Evolutionary conservation across 1,140 invertebrate species (phyloP), one percentile per base, ranked within the genome.

Genomic region (Heliconius nattereri): DNA sequence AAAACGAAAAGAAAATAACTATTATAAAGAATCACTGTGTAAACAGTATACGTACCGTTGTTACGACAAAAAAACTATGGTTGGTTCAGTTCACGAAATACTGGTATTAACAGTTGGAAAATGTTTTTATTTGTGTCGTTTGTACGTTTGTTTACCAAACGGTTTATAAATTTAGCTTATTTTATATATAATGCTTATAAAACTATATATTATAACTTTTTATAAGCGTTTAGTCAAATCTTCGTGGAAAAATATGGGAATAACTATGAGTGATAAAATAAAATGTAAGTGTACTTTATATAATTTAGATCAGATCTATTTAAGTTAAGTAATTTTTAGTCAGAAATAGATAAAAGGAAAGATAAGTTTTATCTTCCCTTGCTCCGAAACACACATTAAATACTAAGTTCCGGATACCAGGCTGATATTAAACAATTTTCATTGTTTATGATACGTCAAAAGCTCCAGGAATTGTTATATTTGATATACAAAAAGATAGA

Each of bases 11-110:
- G 78, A 81, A 80, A 83, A 83, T 73, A 66, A 29, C 79, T 57
- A 76, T 81, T 73, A 76, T 76, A 57, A 45, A 81, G 54, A 82
- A 82, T 80, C 75, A 57, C 77, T 83, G 79, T 81, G 80, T 79
- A 83, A 81, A 83, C 75, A 45, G 40, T 45, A 16, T 45, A 83
- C 60, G 71, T 71, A 81, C 82, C 78, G 80, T 83, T 83, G 70
- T n/a, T 73, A 71, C 11, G 5, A 66, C 60, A 66, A 66, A 66
- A 45, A 66, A 66, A 3, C 60, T 66, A 66, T 66, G 26, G 60
- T 66, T 29, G 60, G 23, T 23, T 23, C 23, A n/a, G 13, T 16
- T 66, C 60, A 66, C 60, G 13, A 66, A 66, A 29, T 66, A 66
- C 60, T 66, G n/a, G 26, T 26, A 29, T 29, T 13, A 26, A 66